A percentile compares a stretch with the other conserved stretches of the same genome.
phyloP scores from a whole-genome alignment of 2,888 invertebrate species.

The Drosophila mercatorum region DNA sequence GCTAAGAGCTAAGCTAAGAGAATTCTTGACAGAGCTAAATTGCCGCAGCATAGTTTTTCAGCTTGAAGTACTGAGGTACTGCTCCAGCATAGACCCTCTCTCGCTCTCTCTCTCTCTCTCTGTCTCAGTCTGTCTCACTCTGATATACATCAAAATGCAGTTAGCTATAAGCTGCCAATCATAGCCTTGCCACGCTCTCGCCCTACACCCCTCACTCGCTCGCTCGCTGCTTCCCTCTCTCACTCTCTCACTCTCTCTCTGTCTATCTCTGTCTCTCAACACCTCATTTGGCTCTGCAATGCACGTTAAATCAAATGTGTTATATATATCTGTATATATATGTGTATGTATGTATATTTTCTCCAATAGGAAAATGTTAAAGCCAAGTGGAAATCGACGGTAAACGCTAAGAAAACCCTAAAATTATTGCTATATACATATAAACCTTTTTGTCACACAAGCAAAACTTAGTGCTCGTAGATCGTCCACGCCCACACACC shows the following conservation, averaged over 20 bases:
- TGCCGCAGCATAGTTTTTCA: no score
- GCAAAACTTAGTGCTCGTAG: conserved; percentile 41
- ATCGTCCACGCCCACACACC: conserved; percentile 21
- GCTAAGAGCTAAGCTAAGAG: no score
- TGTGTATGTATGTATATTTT: conserved; percentile 60
- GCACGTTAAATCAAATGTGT: conserved; percentile 31
- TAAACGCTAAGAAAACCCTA: conserved; percentile 64
- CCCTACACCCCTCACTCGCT: not conserved
- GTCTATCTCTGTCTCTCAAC: conserved; percentile 1
- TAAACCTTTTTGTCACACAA: conserved; percentile 38
- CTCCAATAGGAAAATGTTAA: conserved; percentile 84
- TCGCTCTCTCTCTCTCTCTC: no score
- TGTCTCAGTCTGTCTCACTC: no score
- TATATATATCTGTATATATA: conserved; percentile 37
- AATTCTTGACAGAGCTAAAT: no score
- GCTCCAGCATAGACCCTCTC: no score
- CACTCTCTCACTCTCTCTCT: not conserved
- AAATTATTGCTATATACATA: conserved; percentile 37
- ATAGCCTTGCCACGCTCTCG: not conserved
- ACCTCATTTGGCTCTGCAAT: conserved; percentile 36
- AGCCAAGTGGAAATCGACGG: conserved; percentile 85
- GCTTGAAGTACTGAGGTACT: no score
- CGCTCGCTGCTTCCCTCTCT: not conserved
- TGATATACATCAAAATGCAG: no score
- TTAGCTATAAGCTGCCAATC: not conserved